phyloP scores from a whole-genome alignment of 2,888 invertebrate species.

The Lysandra bellargus region DNA sequence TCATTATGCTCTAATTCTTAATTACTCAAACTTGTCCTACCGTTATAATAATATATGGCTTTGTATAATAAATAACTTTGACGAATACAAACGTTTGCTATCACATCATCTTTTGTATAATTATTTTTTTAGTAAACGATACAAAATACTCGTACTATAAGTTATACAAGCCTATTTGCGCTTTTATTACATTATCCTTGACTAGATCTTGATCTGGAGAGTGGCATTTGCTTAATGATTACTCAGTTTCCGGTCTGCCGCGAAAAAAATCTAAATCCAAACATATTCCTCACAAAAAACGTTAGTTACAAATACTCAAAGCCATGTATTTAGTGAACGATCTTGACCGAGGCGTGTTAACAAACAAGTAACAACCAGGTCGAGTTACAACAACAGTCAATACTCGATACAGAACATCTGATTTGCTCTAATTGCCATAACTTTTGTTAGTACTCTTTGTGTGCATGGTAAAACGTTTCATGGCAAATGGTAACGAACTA shows the following conservation, averaged over 20 bases:
- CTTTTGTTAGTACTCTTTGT: background rate
- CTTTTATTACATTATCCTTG: background rate
- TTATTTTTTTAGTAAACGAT: too few relatives aligned
- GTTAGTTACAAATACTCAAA: background rate
- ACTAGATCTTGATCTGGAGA: background rate
- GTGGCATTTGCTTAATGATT: background rate
- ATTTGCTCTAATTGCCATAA: conserved; percentile 31
- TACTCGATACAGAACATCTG: conserved; percentile 4
- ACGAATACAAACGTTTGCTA: too few relatives aligned
- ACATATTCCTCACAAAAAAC: conserved; percentile 2
- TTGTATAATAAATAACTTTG: too few relatives aligned
- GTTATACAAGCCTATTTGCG: too few relatives aligned
- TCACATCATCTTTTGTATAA: too few relatives aligned
- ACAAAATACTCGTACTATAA: too few relatives aligned
- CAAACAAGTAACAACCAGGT: conserved; percentile 30
- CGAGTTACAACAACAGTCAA: conserved; percentile 32
- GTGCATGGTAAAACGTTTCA: background rate
- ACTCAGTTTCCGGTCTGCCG: background rate
- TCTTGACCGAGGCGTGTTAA: conserved; percentile 6
- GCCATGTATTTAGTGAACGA: background rate
- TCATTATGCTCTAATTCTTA: too few relatives aligned
- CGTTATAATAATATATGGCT: too few relatives aligned
- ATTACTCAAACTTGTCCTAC: too few relatives aligned
- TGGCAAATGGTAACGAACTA: background rate
- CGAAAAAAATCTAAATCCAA: background rate